These are phyloP conservation scores for Alca torda DNA, from an alignment of 2,797 vertebrate species.

Conservation along the genomic window DNA sequence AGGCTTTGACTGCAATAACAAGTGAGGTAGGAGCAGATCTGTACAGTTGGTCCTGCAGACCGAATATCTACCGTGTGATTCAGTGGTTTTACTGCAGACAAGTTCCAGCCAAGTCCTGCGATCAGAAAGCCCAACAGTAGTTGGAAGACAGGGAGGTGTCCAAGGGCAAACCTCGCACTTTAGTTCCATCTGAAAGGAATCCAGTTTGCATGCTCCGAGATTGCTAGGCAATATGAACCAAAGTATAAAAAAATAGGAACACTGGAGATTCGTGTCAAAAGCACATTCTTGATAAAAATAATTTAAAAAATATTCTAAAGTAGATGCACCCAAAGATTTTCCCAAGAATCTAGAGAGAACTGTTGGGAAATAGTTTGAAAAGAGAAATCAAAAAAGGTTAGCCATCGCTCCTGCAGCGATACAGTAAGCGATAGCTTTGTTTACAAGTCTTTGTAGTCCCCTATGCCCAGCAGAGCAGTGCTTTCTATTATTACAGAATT, in stretches of 20 bases:
- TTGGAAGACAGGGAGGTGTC: neutral
- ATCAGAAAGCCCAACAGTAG: neutral
- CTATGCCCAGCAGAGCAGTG: neutral
- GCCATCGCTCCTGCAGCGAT: neutral
- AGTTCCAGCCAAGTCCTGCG: neutral
- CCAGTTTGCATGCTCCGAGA: neutral
- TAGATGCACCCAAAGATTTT: neutral
- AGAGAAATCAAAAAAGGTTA: neutral
- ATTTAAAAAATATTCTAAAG: neutral
- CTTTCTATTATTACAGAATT: neutral
- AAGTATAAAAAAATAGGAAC: neutral
- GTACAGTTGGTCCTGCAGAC: neutral
- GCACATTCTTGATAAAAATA: neutral
- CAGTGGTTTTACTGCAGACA: neutral
- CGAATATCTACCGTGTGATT: neutral
- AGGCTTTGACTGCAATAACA: neutral
- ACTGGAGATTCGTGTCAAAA: neutral
- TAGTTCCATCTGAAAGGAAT: neutral
- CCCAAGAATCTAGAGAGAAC: neutral
- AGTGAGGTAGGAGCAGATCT: fast-evolving
- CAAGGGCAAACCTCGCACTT: neutral
- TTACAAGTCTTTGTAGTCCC: neutral
- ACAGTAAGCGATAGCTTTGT: neutral
- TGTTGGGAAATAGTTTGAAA: neutral
- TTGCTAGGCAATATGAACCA: neutral